These are phyloP conservation scores for Lineus longissimus DNA, from an alignment of 1,140 invertebrate genomes.

Conservation along the genomic window DNA sequence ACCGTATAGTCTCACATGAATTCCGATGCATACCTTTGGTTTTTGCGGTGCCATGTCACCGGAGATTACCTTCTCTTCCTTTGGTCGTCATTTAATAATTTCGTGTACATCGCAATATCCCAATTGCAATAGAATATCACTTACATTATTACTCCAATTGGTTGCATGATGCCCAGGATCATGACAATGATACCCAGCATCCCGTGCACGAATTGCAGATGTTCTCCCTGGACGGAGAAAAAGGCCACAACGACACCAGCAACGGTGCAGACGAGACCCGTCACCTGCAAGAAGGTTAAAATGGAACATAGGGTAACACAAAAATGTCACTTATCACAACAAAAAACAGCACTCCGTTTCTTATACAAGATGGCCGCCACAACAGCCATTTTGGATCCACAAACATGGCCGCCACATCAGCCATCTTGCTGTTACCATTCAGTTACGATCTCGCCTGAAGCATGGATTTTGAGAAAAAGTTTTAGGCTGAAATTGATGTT, in stretches of 20 bases:
- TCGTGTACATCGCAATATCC: too few species aligned
- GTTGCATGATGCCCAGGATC: conserved; percentile 22
- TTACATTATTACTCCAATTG: conserved; percentile 22
- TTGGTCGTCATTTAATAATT: too few species aligned
- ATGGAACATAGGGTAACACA: neutral
- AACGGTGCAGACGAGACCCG: conserved; percentile 16
- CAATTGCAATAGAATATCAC: conserved; percentile 8
- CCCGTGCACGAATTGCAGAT: conserved; percentile 20
- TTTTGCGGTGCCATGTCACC: too few species aligned
- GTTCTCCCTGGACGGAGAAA: conserved; percentile 21
- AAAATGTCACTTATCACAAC: neutral
- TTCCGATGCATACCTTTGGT: too few species aligned
- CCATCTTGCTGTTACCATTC: too few species aligned
- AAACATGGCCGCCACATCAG: neutral
- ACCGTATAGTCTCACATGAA: too few species aligned
- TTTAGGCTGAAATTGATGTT: too few species aligned
- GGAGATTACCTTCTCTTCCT: too few species aligned
- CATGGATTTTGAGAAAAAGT: too few species aligned
- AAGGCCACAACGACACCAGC: conserved; percentile 19
- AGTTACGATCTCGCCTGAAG: too few species aligned
- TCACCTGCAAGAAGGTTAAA: conserved; percentile 15
- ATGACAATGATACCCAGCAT: conserved; percentile 21
- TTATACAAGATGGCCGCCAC: too few species aligned
- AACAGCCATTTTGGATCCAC: neutral
- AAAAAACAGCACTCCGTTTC: neutral